Percentiles rank a stretch among this genome's conserved stretches.
Conservation (phyloP, 2,113 vertebrate species). For the Puffinus mauretanicus region DNA sequence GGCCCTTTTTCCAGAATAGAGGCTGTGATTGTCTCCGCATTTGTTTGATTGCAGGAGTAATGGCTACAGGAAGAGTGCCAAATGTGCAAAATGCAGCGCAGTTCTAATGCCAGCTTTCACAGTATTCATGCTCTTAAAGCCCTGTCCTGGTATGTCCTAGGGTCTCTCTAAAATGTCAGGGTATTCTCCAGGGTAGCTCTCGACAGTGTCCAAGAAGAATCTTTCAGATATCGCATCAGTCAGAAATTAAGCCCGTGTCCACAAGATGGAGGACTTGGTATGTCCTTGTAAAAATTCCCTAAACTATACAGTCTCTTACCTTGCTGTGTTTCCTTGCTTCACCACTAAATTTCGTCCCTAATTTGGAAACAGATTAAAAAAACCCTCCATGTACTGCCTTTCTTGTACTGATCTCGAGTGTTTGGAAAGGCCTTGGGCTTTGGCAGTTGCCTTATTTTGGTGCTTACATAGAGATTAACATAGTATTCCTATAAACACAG, state of each 20-base stretch:
- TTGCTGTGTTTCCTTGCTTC: background rate
- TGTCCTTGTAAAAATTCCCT: background rate
- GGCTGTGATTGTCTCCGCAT: background rate
- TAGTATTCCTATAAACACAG: background rate
- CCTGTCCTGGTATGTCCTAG: background rate
- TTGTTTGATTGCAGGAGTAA: background rate
- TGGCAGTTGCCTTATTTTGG: conserved; percentile 9
- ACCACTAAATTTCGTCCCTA: background rate
- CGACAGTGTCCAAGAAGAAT: background rate
- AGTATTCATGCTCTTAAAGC: background rate
- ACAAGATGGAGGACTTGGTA: conserved; percentile 27
- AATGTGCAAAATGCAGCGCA: background rate
- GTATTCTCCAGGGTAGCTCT: background rate
- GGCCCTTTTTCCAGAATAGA: background rate
- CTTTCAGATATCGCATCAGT: background rate
- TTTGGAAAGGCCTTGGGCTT: conserved; percentile 11
- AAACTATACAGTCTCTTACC: background rate
- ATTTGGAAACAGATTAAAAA: background rate
- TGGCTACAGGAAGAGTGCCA: background rate
- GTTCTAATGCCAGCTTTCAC: background rate
- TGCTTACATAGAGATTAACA: background rate
- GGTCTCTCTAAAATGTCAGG: background rate
- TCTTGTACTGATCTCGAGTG: background rate
- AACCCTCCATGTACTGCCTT: background rate
- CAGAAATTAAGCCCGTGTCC: background rate